Evolutionary conservation across 2,888 invertebrate genomes (phyloP), one percentile per base, ranked within the genome.

Genomic region (Phalera bucephala): DNA sequence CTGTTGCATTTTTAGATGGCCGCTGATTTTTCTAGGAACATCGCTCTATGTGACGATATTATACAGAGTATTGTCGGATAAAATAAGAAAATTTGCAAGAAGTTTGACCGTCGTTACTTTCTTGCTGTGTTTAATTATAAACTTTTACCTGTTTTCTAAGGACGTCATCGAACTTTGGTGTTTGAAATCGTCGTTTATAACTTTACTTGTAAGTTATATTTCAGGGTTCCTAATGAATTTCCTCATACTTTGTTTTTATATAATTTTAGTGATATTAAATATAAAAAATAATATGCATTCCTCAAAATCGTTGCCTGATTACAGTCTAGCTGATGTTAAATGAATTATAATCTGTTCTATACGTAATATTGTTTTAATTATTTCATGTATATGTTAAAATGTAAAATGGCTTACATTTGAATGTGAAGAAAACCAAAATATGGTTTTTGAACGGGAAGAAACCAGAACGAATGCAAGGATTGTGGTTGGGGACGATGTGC

Each of bases 101-200:
- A 79, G 77, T 54, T 64, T 88, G 6, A 77, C 85, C 1, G 51
- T 83, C 0, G 72, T 80, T 1, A 87, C 86, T 0, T 88, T 88
- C 57, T 58, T 84, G 19, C 55, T 88, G 40, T 88, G 86, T 57
- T 61, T 86, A 37, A 58, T 80, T 5, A 72, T 85, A 32, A 87
- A 84, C 45, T 58, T 83, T 31, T 80, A 88, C 61, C 66, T 81
- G 26, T 67, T 88, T 45, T 76, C 75, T 1, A 80, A 72, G 44
- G 87, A 88, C 41, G 50, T 82, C 1, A 77, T 82, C 14, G 61
- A 68, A 12, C 55, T 84, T 31, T 85, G 76, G 76, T 83, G 81
- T 64, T 51, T 64, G 1, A 30, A 68, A 31, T 73, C 73, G 0
- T 73, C 73, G 0, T 64, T 68, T 35, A 33, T 45, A 9, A 76